Conservation (phyloP, 1,140 invertebrate genomes). For the Papilio dardanus region DNA sequence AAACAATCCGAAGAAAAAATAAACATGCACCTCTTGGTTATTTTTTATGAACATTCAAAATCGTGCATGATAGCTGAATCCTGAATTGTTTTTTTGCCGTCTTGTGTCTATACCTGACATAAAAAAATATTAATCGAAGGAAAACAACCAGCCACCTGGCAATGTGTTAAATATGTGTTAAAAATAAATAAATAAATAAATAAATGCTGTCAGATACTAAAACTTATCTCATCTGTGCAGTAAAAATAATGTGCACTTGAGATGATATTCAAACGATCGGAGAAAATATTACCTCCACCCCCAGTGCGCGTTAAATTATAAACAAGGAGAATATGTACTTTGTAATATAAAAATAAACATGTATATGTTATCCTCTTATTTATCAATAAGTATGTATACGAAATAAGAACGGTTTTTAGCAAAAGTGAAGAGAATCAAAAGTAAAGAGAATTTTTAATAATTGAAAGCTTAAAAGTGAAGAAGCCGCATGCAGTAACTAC, state of each 20-base stretch:
- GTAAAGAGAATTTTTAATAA: neutral
- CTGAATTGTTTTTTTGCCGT: too few relatives aligned
- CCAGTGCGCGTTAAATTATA: neutral
- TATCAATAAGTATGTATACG: neutral
- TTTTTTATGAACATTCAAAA: too few relatives aligned
- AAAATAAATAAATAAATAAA: too few relatives aligned
- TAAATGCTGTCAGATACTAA: neutral
- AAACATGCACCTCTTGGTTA: too few relatives aligned
- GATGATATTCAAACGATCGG: conserved; percentile 7
- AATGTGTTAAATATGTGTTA: neutral
- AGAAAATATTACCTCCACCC: neutral
- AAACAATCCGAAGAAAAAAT: too few relatives aligned
- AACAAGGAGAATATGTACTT: neutral
- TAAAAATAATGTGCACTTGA: conserved; percentile 4
- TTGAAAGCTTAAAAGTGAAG: neutral
- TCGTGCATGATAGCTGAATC: too few relatives aligned
- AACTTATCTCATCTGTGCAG: neutral
- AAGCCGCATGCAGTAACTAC: neutral
- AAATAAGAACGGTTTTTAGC: too few relatives aligned
- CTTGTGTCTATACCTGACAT: too few relatives aligned
- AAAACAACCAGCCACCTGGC: neutral
- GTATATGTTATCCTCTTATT: neutral
- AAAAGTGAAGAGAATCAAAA: too few relatives aligned
- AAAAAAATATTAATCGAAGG: neutral
- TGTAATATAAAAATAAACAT: neutral